Conservation (phyloP, 2,888 invertebrate species). For the Patella caerulea region DNA sequence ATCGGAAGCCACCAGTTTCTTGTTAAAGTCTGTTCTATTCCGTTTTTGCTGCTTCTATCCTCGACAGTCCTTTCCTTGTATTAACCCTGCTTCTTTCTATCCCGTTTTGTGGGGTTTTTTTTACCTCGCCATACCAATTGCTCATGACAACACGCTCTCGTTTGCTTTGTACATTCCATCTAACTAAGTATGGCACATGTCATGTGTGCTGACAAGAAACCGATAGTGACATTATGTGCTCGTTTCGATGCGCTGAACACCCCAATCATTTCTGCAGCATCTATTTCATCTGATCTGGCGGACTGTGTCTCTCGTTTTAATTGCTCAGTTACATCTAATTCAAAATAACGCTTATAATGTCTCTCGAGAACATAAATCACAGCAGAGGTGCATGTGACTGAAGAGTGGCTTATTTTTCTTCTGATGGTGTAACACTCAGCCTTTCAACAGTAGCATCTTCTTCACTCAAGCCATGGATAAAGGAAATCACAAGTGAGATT, state of each 20-base stretch:
- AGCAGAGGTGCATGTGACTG: constrained; percentile 6
- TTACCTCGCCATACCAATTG: constrained; percentile 14
- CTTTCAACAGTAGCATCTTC: background rate
- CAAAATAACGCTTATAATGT: constrained; percentile 32
- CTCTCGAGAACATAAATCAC: constrained; percentile 25
- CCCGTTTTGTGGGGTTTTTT: constrained; percentile 18
- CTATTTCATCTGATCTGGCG: constrained; percentile 31
- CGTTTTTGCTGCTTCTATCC: background rate
- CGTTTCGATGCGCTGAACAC: constrained; percentile 31
- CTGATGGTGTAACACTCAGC: background rate
- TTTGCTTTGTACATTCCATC: background rate
- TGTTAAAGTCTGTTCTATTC: constrained; percentile 23
- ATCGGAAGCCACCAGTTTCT: background rate
- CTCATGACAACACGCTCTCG: constrained; percentile 16
- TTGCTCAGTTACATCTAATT: constrained; percentile 19
- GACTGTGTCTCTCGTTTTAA: constrained; percentile 10
- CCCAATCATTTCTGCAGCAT: constrained; percentile 36
- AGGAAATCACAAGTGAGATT: constrained; percentile 11
- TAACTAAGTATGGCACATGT: too few relatives aligned
- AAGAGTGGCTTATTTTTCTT: constrained; percentile 6
- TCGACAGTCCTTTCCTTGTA: background rate
- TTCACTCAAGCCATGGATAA: background rate
- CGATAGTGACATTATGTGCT: constrained; percentile 30
- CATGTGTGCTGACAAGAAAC: constrained; percentile 29
- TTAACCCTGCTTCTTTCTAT: background rate